Evolutionary conservation across 2,797 vertebrate species (phyloP), one percentile per base, ranked within the genome.

Genomic region (Tympanoctomys barrerae): DNA sequence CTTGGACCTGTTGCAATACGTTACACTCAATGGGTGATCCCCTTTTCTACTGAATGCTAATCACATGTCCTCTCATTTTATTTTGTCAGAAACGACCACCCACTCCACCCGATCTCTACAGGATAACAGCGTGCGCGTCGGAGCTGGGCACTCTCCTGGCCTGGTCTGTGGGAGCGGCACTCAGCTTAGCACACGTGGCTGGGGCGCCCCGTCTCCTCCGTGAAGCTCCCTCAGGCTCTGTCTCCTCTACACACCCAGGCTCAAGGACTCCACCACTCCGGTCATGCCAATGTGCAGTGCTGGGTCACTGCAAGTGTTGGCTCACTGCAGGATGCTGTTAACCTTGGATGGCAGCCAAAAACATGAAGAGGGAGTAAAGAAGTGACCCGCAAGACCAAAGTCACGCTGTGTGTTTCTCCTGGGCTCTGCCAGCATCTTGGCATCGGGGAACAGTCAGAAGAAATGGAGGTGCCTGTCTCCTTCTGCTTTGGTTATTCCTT

Each of bases 81-180:
- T 8, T 80, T n/a, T 14, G 39, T 11, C 86, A 42, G 79, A 62
- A 71, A 70, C 42, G 24, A 49, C 16, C 22, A 18, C 13, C 61
- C 36, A 1, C 13, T 73, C 52, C 39, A n/a, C 36, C 42, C 18
- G 5, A 36, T 54, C 59, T 91, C 28, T 22, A 62, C 31, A 54
- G 46, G 68, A 46, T 12, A 8, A 13, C 0, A 6, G 8, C 0
- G 0, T 4, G 5, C 49, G 33, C 49, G 2, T 6, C 21, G 11
- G 68, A 46, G 36, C 2, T 4, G 4, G n/a, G 39, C 61, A 39
- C 80, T 87, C 61, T 77, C 70, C 68, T 52, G 24, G 46, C 12
- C 77, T 39, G 9, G 46, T 62, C 26, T 66, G 24, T 36, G 54
- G 10, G 21, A 71, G 73, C 66, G 52, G 18, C 0, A 46, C 39